phyloP scores from a whole-genome alignment of 2,113 vertebrate genomes.

The Calyptomena viridis region DNA sequence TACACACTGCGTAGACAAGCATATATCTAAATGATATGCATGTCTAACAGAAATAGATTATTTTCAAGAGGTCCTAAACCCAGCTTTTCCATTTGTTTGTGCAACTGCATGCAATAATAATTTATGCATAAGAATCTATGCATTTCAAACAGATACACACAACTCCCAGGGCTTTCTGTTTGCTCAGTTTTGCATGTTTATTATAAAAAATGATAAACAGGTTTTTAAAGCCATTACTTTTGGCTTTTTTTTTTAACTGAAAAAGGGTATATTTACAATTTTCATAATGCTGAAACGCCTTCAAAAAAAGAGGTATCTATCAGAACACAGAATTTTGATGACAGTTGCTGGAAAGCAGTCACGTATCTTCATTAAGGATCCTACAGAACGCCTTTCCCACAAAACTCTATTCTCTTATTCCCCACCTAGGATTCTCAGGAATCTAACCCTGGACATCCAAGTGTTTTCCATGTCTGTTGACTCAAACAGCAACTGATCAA shows the following conservation, averaged over 20 bases:
- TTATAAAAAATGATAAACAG: neutral
- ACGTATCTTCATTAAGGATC: neutral
- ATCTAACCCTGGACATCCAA: neutral
- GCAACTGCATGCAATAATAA: neutral
- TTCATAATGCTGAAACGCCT: neutral
- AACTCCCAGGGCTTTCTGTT: neutral
- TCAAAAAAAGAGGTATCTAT: neutral
- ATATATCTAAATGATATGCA: neutral
- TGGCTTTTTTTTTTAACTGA: neutral
- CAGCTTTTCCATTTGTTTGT: neutral
- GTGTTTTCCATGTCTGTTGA: neutral
- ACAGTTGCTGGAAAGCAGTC: neutral
- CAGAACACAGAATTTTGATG: neutral
- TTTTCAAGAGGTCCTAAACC: conserved; percentile 38
- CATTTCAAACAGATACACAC: neutral
- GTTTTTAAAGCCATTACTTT: neutral
- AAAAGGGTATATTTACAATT: neutral
- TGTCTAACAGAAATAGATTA: conserved; percentile 3
- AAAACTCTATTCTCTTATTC: neutral
- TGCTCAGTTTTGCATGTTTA: neutral
- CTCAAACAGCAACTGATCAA: neutral
- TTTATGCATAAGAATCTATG: neutral
- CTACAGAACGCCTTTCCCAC: neutral
- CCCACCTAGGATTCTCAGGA: neutral
- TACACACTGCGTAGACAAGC: neutral